These are phyloP conservation scores for Blera fallax DNA, from an alignment of 2,888 invertebrate genomes.

Conservation along the genomic window DNA sequence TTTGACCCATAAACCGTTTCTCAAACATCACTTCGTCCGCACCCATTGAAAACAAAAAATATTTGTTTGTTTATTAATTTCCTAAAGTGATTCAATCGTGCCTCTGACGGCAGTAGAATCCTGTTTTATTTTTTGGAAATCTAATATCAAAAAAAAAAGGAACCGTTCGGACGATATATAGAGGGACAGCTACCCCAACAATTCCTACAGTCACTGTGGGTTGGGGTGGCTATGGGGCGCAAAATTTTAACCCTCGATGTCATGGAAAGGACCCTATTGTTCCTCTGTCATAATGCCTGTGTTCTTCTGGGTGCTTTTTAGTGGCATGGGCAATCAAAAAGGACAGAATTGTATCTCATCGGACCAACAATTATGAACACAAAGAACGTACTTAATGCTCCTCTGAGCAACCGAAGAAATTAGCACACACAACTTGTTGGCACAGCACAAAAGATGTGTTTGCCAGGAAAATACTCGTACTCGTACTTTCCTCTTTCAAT, in stretches of 20 bases:
- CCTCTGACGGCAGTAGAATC: slow-evolving; percentile 3
- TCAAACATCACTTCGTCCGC: neutral
- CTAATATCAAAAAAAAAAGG: neutral
- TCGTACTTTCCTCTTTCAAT: neutral
- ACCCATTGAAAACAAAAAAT: neutral
- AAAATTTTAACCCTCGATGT: slow-evolving; percentile 24
- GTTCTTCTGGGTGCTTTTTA: neutral
- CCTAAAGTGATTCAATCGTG: slow-evolving; percentile 9
- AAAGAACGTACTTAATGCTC: neutral
- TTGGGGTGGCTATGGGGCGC: neutral
- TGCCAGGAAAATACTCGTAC: neutral
- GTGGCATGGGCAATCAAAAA: neutral
- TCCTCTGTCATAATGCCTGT: neutral
- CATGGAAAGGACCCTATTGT: slow-evolving; percentile 10
- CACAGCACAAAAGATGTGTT: neutral
- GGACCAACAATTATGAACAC: neutral
- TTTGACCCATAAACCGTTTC: slow-evolving; percentile 26
- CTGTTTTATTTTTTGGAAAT: neutral
- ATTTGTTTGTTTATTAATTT: slow-evolving; percentile 19
- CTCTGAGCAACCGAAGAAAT: neutral
- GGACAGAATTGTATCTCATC: neutral
- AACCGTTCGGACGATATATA: neutral
- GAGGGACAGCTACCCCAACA: neutral
- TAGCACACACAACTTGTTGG: neutral
- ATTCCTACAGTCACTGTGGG: neutral